Percentiles rank a stretch among this genome's conserved stretches.
Conservation (phyloP, 2,888 invertebrate genomes). For the Ennomos fuscantarius region DNA sequence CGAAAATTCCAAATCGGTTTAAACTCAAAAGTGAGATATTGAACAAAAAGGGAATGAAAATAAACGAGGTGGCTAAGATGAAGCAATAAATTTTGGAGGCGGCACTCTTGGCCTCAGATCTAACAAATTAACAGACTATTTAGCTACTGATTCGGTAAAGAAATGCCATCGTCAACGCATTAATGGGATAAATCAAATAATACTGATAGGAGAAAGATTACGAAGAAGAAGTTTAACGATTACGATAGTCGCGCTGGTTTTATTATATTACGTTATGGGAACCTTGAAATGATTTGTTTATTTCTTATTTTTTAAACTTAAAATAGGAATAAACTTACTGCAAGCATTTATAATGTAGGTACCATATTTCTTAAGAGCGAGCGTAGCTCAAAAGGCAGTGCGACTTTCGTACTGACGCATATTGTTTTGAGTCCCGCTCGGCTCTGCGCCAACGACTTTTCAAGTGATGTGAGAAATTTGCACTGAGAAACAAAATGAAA, state of each 20-base stretch:
- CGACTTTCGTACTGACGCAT: too few species aligned
- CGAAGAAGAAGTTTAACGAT: not conserved
- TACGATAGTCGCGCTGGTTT: not conserved
- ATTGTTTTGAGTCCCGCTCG: too few species aligned
- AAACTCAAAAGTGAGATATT: conserved; percentile 44
- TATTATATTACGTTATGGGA: not conserved
- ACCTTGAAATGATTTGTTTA: conserved; percentile 13
- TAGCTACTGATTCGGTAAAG: conserved; percentile 80
- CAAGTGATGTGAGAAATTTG: too few species aligned
- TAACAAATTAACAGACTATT: conserved; percentile 84
- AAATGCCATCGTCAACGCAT: conserved; percentile 57
- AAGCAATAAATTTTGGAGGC: conserved; percentile 79
- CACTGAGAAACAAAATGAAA: too few species aligned
- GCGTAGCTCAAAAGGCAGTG: too few species aligned
- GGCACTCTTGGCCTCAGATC: conserved; percentile 74
- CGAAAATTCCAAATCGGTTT: conserved; percentile 28
- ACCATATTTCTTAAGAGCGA: too few species aligned
- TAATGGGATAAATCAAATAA: conserved; percentile 75
- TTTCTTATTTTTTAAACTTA: too few species aligned
- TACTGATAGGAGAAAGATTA: conserved; percentile 64
- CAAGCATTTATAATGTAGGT: too few species aligned
- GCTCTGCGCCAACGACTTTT: too few species aligned
- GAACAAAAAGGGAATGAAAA: conserved; percentile 54
- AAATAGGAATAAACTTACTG: too few species aligned
- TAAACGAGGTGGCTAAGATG: conserved; percentile 70